These are phyloP conservation scores for Heloderma charlesbogerti DNA, from an alignment of 2,113 vertebrate species.

Conservation along the genomic window DNA sequence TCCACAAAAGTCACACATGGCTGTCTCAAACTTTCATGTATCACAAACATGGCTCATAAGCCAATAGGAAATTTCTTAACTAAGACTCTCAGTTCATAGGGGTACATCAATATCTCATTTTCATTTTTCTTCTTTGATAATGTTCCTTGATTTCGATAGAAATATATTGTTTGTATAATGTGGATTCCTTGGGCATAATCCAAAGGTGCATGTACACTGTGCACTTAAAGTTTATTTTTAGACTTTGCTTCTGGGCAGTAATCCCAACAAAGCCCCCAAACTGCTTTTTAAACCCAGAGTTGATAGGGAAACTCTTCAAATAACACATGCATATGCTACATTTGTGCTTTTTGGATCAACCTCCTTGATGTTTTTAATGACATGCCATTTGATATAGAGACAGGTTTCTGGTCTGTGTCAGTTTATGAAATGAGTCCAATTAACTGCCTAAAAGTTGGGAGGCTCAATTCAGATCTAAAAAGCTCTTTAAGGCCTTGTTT, in stretches of 20 bases:
- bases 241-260: background rate
- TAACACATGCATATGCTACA: background rate
- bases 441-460: background rate
- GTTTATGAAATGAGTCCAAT: background rate
- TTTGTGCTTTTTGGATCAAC: background rate
- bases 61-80: background rate
- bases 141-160: background rate
- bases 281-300: background rate
- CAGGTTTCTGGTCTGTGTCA: background rate
- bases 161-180: background rate
- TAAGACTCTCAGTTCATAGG: background rate
- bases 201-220: background rate
- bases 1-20: background rate
- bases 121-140: background rate
- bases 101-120: background rate
- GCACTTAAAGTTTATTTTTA: background rate
- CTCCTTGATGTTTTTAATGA: background rate
- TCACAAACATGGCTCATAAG: background rate
- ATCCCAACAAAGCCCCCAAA: background rate
- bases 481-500: background rate
- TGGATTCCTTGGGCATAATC: background rate
- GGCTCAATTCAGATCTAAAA: background rate
- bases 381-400: background rate
- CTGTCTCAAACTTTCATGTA: background rate
- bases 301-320: background rate